A percentile compares a stretch with the other conserved stretches of the same genome.
Evolutionary conservation across 2,113 vertebrate genomes (phyloP).

Genomic region (Puntigrus tetrazona): DNA sequence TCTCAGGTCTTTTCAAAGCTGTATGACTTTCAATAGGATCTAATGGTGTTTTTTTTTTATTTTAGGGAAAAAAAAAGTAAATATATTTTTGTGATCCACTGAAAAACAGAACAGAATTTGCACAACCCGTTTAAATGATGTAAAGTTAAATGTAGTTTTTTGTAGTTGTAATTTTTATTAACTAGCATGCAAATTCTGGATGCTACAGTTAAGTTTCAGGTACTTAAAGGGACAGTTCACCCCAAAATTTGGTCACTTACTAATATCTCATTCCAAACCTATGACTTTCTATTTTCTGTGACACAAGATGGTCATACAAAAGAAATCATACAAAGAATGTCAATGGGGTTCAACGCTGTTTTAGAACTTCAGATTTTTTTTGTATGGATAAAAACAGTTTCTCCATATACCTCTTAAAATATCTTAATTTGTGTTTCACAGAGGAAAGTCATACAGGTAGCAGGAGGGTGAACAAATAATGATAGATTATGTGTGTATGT

Average conservation of each 20-base stretch:
- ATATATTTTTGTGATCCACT: not conserved
- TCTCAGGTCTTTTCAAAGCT: not conserved
- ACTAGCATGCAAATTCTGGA: not conserved
- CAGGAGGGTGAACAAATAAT: not conserved
- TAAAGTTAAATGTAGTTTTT: slow-evolving; percentile 10
- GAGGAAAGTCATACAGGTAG: not conserved
- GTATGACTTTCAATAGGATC: not conserved
- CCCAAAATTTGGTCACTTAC: not conserved
- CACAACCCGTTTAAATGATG: not conserved
- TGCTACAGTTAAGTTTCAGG: not conserved
- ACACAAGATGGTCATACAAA: not conserved
- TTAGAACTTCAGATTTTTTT: not conserved
- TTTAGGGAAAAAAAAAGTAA: too few relatives aligned
- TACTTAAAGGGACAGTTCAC: not conserved
- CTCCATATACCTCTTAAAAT: not conserved
- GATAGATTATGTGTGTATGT: not conserved
- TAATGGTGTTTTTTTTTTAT: too few relatives aligned
- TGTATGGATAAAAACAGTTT: not conserved
- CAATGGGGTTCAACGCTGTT: not conserved
- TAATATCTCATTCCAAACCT: not conserved
- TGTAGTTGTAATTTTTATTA: not conserved
- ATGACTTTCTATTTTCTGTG: not conserved
- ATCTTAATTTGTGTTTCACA: not conserved
- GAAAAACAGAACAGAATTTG: not conserved
- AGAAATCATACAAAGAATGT: not conserved